Conservation (phyloP, 2,113 vertebrate genomes). For the Sphyrna mokarran region DNA sequence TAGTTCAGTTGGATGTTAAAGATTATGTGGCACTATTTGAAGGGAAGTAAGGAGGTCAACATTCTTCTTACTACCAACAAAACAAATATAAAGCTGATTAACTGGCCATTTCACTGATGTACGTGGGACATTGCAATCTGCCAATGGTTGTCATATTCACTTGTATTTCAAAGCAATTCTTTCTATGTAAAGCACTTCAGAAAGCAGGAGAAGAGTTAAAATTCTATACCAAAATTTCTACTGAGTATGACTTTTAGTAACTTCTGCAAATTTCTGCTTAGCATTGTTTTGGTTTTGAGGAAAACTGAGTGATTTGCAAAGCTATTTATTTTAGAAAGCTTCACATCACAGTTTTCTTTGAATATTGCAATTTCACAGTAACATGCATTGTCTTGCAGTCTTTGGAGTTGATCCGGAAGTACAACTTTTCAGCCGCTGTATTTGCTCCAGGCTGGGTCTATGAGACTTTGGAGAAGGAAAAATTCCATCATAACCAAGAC, state of each 20-base stretch:
- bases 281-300: not conserved
- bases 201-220: not conserved
- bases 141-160: not conserved
- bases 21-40: not conserved
- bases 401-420: slow-evolving; percentile 71
- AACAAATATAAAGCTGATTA: not conserved
- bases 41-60: not conserved
- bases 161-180: not conserved
- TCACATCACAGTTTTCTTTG: not conserved
- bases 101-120: not conserved
- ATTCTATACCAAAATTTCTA: not conserved
- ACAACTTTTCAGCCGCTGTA: slow-evolving; percentile 73
- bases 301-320: not conserved
- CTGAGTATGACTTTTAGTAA: not conserved
- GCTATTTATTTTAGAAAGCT: not conserved
- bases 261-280: not conserved
- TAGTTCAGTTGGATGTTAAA: not conserved
- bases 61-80: too few relatives aligned
- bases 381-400: slow-evolving; percentile 55
- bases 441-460: slow-evolving; percentile 98
- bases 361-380: not conserved
- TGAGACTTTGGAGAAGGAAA: slow-evolving; percentile 63
- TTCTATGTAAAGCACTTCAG: not conserved
- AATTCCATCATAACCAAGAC: slow-evolving; percentile 80
- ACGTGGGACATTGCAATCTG: not conserved